Evolutionary conservation across 1,140 invertebrate genomes (phyloP).

Genomic region (Macrotrachela quadricornifera): DNA sequence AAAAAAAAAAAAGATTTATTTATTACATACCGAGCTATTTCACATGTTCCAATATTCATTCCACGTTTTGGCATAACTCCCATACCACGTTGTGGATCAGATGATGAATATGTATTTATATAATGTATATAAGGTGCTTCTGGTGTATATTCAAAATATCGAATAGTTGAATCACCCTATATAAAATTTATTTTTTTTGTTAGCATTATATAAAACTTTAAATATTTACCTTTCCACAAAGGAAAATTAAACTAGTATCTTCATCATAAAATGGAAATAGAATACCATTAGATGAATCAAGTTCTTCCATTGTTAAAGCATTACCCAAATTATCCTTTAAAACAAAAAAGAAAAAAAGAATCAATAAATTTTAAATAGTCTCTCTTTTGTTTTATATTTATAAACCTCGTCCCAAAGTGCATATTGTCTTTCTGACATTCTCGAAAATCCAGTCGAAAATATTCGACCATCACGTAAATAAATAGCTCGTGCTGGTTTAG

Average conservation of each 20-base stretch:
- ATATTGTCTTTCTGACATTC: constrained; percentile 29
- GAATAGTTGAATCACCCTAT: constrained; percentile 28
- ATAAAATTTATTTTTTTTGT: constrained; percentile 7
- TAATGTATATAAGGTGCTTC: constrained; percentile 25
- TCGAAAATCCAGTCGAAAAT: constrained; percentile 30
- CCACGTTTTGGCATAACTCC: constrained; percentile 30
- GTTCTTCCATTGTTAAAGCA: constrained; percentile 15
- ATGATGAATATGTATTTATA: constrained; percentile 19
- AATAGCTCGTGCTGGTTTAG: constrained; percentile 21
- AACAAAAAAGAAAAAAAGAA: no score
- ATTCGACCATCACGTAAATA: constrained; percentile 25
- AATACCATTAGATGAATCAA: constrained; percentile 30
- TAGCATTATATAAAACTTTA: background rate
- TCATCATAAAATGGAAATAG: constrained; percentile 29
- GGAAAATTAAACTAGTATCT: constrained; percentile 26
- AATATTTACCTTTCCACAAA: constrained; percentile 24
- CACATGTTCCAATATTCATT: constrained; percentile 24
- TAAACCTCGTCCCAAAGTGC: constrained; percentile 26
- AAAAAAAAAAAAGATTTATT: background rate
- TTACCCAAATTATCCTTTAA: background rate
- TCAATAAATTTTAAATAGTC: no score
- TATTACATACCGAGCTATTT: constrained; percentile 25
- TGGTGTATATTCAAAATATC: constrained; percentile 28
- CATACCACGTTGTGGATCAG: constrained; percentile 25
- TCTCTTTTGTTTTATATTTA: background rate